Base-by-base conservation (phyloP, 2,113 vertebrate species). In the Tympanuchus pallidicinctus region DNA sequence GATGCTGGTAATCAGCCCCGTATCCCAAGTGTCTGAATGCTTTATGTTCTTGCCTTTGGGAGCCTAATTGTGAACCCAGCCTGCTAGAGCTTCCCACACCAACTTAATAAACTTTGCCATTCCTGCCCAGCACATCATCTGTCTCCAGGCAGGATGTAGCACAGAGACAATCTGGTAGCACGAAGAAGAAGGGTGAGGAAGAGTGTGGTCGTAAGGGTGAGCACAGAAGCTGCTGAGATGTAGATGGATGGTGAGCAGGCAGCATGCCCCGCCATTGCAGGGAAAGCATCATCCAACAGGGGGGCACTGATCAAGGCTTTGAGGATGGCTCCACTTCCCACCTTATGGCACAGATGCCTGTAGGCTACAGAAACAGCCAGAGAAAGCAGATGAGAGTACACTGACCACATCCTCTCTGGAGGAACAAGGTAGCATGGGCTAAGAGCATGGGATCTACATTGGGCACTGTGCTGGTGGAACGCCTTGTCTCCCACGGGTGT, bases 11-110 rank as follows among this genome's bases (percentile, higher is more conserved):
- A 97, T 97, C 97, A 97, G 95, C 90, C 92, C 90, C 54, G 83
- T 95, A 96, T 97, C 96, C 97, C 96, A 81, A 93, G 94, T 96
- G 97, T 97, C 97, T 96, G 91, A 90, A 97, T 97, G 97, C 93
- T 97, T 97, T 97, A 97, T 97, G 96, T 94, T 94, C 94, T 96
- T 94, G 97, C 97, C 97, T 97, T 95, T 96, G 95, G 97, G 97
- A 97, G 94, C 95, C 95, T 97, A 89, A 96, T 97, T 96, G 96
- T 97, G 97, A 96, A 97, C 97, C 94, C 82, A 95, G 95, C 74
- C 95, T 95, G 95, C 88, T 83, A 95, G 78, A 95, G 90, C 78
- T 94, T 71, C 90, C 92, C 88, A 94, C 74, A 95, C 91, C 89
- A 95, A 95, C 91, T 96, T 95, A 94, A 97, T 96, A 95, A 97